Base-by-base conservation (phyloP, 2,113 vertebrate species). In the Nibea coibor region DNA sequence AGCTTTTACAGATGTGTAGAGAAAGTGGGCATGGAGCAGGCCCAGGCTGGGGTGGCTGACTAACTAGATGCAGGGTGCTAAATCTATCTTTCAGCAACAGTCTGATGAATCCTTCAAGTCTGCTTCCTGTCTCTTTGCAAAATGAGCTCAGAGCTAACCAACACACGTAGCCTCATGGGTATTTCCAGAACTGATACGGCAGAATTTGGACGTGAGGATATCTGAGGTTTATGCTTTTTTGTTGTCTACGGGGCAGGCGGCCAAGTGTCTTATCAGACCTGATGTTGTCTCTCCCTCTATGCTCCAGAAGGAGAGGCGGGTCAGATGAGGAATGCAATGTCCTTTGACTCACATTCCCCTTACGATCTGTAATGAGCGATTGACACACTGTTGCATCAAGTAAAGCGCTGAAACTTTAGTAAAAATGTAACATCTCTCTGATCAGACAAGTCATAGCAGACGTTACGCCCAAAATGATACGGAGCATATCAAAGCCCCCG, bases 1-100 rank as follows among this genome's bases (percentile, higher is more conserved):
- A 93, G 91, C 89, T 90, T 81, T 93, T 84, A 84, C 92, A 93
- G 93, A 94, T 93, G 94, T 92, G 87, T 61, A 67, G 72, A 75
- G 83, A 87, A 72, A 87, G 80, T 82, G 85, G 84, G 88, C 87
- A 91, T 53, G 80, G 65, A 89, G 73, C 72, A 78, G 78, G 72
- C 68, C 72, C 73, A 73, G 78, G 65, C 26, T 39, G 64, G 77
- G 59, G 70, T 53, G 69, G 82, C 80, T 81, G 73, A 88, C 87
- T 91, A 81, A 84, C 74, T 88, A 73, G 81, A 56, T 50, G 43
- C 75, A 72, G 73, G 71, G 81, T 82, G 83, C 86, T 89, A 74
- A 91, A 92, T 87, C 71, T 75, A 83, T 69, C 79, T 83, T 91
- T 91, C 77, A 88, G 72, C 77, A 70, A 72, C 64, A 51, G 70